Percentiles rank a stretch among this genome's conserved stretches.
These are phyloP conservation scores for Chironomus tentans DNA, from an alignment of 2,888 invertebrate genomes.

Conservation along the genomic window DNA sequence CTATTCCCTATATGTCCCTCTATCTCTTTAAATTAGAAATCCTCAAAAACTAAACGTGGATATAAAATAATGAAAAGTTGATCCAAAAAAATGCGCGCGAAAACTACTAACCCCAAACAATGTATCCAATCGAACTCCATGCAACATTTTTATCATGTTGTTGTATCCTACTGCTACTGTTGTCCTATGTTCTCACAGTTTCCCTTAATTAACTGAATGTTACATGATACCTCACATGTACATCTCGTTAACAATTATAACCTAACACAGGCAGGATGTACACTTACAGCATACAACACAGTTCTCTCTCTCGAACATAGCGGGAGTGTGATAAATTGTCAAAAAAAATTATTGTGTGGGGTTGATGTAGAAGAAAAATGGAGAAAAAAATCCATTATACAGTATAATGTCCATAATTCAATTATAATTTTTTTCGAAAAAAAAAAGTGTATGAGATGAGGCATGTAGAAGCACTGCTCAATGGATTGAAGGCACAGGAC, in stretches of 20 bases:
- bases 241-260: not conserved
- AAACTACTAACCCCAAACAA: too few species aligned
- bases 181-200: not conserved
- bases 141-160: too few species aligned
- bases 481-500: not conserved
- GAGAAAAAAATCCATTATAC: not conserved
- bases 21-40: too few species aligned
- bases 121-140: too few species aligned
- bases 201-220: not conserved
- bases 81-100: too few species aligned
- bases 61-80: too few species aligned
- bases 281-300: too few species aligned
- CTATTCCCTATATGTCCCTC: too few species aligned
- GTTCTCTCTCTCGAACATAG: too few species aligned
- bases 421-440: not conserved
- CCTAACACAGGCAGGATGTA: not conserved
- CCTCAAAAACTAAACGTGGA: too few species aligned
- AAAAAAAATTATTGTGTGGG: not conserved
- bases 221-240: not conserved
- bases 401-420: conserved; percentile 6
- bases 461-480: not conserved
- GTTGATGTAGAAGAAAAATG: not conserved
- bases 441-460: not conserved
- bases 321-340: not conserved
- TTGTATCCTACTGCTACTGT: too few species aligned